Evolutionary conservation across 2,888 invertebrate species (phyloP).

Genomic region (Torymus tubicola): DNA sequence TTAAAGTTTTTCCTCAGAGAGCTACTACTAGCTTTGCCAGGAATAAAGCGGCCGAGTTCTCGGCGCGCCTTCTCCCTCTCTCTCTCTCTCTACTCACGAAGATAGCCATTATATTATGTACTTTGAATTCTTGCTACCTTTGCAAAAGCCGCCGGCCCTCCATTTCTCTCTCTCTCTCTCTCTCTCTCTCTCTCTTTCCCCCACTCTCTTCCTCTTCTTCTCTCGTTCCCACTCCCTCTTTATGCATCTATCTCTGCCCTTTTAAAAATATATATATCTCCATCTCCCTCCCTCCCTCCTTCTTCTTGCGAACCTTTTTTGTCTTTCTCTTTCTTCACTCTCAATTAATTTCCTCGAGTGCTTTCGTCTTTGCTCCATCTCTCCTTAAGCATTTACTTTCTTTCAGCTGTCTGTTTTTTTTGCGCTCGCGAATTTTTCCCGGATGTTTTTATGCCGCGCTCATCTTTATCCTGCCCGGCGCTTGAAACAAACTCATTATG

Average conservation of each 20-base stretch:
- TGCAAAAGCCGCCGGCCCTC: constrained; percentile 59
- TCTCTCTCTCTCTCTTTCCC: constrained; percentile 47
- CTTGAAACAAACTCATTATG: constrained; percentile 39
- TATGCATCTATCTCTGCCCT: constrained; percentile 32
- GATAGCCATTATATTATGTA: constrained; percentile 63
- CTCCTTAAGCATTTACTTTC: constrained; percentile 45
- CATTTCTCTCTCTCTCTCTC: constrained; percentile 15
- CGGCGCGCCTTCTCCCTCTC: constrained; percentile 10
- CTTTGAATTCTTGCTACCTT: constrained; percentile 63
- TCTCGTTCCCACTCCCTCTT: constrained; percentile 20
- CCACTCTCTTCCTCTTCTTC: constrained; percentile 24
- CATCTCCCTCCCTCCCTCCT: constrained; percentile 25
- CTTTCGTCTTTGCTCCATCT: constrained; percentile 47
- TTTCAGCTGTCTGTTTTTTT: constrained; percentile 20
- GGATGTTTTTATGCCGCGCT: constrained; percentile 30
- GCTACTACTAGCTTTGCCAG: constrained; percentile 46
- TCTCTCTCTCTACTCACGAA: constrained; percentile 35
- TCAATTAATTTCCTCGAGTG: constrained; percentile 57
- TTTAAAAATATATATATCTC: constrained; percentile 28
- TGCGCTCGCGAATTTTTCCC: constrained; percentile 31
- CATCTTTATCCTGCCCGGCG: constrained; percentile 20
- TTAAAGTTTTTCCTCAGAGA: constrained; percentile 52
- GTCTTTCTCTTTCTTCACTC: constrained; percentile 32
- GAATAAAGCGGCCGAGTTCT: constrained; percentile 60
- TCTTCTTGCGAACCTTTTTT: constrained; percentile 27